phyloP scores from a whole-genome alignment of 2,113 vertebrate genomes.

The Peromyscus leucopus region DNA sequence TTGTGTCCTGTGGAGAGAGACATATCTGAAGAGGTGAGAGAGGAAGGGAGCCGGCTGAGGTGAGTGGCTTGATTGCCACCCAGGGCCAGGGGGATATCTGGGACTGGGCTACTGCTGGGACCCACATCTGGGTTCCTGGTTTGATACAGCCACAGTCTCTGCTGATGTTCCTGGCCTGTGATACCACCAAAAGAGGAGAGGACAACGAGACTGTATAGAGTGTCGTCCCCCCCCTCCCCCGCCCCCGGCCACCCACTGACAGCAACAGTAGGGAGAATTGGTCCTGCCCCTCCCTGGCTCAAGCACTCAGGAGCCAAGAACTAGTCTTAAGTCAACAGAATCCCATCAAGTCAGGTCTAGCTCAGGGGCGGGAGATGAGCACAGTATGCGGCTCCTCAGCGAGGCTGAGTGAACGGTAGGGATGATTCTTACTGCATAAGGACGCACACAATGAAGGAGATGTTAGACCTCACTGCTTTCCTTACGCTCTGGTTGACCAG shows the following conservation, averaged over 20 bases:
- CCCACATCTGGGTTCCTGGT: neutral
- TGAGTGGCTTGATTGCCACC: neutral
- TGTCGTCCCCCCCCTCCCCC: too few relatives aligned
- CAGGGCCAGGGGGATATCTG: neutral
- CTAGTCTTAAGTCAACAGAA: neutral
- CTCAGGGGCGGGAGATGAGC: neutral
- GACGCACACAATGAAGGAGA: too few relatives aligned
- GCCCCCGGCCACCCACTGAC: too few relatives aligned
- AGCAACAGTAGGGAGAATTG: neutral
- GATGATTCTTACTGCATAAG: accelerated
- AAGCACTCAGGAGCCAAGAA: neutral
- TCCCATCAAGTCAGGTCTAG: neutral
- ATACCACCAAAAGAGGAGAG: neutral
- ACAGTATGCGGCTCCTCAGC: accelerated
- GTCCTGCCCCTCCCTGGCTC: neutral
- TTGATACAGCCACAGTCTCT: neutral
- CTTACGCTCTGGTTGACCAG: neutral
- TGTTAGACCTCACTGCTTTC: neutral
- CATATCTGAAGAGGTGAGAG: neutral
- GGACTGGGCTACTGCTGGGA: neutral
- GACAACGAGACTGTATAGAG: neutral
- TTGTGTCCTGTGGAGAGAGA: neutral
- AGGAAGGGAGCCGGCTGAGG: neutral
- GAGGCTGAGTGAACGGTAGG: accelerated
- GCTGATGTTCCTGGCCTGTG: neutral